Conservation (phyloP, 2,888 invertebrate species). For the Spisula subtruncata region DNA sequence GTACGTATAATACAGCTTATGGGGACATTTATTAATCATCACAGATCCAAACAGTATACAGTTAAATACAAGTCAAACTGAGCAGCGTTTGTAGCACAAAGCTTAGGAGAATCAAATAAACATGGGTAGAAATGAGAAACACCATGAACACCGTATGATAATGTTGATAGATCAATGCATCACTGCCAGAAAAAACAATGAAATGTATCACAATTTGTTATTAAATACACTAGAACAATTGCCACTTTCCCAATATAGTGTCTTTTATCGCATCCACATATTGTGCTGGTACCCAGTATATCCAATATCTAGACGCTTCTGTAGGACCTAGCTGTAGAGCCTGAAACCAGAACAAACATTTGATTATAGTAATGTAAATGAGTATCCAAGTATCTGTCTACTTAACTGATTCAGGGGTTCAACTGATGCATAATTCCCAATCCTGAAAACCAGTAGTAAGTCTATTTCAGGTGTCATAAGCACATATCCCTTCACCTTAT, state of each 20-base stretch:
- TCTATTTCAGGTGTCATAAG: too few relatives aligned
- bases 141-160: neutral
- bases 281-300: slow-evolving; percentile 96
- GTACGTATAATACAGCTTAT: neutral
- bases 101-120: neutral
- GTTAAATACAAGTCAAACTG: neutral
- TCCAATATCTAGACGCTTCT: slow-evolving; percentile 96
- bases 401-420: too few relatives aligned
- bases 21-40: neutral
- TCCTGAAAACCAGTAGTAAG: too few relatives aligned
- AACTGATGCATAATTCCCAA: neutral
- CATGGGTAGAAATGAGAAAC: neutral
- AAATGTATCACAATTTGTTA: slow-evolving; percentile 32
- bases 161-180: neutral
- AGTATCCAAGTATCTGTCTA: too few relatives aligned
- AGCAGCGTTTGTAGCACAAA: slow-evolving; percentile 7
- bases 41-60: neutral
- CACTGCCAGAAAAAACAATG: neutral
- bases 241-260: slow-evolving; percentile 95
- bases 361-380: too few relatives aligned
- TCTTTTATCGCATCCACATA: slow-evolving; percentile 97
- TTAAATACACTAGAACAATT: slow-evolving; percentile 83
- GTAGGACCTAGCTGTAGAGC: slow-evolving; percentile 96
- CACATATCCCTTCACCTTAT: too few relatives aligned
- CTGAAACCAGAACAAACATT: slow-evolving; percentile 88